Conservation (phyloP, 2,888 invertebrate species). For the Tanypteryx hageni region DNA sequence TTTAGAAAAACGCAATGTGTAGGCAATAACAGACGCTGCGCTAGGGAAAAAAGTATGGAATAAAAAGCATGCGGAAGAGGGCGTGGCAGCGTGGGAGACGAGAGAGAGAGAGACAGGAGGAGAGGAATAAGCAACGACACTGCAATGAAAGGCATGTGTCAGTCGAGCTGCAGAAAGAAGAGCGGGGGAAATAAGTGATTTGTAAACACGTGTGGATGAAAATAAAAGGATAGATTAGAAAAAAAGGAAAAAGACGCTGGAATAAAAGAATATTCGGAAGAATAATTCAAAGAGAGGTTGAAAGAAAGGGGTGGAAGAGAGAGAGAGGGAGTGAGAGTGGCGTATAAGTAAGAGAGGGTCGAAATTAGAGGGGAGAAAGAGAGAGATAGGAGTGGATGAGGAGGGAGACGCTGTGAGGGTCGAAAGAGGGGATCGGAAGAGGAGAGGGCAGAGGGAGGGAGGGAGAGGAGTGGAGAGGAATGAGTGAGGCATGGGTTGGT, state of each 20-base stretch:
- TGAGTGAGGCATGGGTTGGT: conserved; percentile 3
- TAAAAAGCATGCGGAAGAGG: neutral
- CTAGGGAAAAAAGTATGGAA: too few relatives aligned
- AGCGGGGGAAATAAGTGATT: conserved; percentile 20
- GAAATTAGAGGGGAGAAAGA: too few relatives aligned
- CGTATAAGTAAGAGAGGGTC: neutral
- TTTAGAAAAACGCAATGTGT: too few relatives aligned
- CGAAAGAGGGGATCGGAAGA: neutral
- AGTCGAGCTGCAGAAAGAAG: neutral
- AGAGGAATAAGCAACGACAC: neutral
- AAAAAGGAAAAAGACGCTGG: neutral
- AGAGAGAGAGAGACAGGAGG: neutral
- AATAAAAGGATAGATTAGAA: neutral
- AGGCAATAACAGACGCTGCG: too few relatives aligned
- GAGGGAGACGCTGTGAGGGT: conserved; percentile 14
- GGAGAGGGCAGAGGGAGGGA: neutral
- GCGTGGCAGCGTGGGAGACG: neutral
- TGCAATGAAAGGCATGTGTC: neutral
- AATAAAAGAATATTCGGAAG: neutral
- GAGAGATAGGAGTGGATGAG: neutral
- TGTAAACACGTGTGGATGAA: conserved; percentile 3
- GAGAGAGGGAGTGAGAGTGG: neutral
- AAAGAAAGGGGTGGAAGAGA: neutral
- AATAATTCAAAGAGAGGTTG: conserved; percentile 1
- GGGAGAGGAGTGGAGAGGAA: neutral